Conservation (phyloP, 2,797 vertebrate species). For the Mormyrops boulengeri region DNA sequence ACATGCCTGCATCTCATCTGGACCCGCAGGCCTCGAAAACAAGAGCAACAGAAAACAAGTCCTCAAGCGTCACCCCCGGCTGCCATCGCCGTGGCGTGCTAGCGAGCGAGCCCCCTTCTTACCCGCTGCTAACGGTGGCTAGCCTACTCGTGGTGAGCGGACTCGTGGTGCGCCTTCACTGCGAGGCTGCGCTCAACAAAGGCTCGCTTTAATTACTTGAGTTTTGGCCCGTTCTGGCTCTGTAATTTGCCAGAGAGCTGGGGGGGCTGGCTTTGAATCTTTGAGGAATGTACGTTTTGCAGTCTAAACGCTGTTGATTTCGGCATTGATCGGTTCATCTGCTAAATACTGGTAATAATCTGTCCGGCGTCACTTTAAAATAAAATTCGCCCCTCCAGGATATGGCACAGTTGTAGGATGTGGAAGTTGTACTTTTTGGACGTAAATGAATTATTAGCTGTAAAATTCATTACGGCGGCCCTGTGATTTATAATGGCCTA, state of each 20-base stretch:
- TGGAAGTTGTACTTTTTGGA: constrained; percentile 17
- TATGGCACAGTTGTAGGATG: constrained; percentile 26
- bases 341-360: constrained; percentile 3
- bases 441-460: constrained; percentile 31
- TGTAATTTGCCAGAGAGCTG: constrained; percentile 3
- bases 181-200: background rate
- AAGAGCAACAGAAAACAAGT: background rate
- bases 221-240: background rate
- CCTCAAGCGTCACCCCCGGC: background rate
- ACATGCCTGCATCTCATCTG: background rate
- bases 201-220: constrained; percentile 1
- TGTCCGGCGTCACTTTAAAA: background rate
- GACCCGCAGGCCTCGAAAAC: background rate
- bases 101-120: background rate
- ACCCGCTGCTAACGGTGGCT: background rate
- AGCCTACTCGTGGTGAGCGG: background rate
- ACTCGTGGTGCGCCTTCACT: background rate
- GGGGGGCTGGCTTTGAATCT: background rate
- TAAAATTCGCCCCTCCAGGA: constrained; percentile 21
- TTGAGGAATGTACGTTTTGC: constrained; percentile 4
- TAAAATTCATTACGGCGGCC: constrained; percentile 34
- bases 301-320: background rate
- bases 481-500: constrained; percentile 38
- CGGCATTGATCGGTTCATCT: background rate
- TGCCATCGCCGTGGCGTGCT: background rate